Evolutionary conservation across 1,140 invertebrate genomes (phyloP), one percentile per base, ranked within the genome.

Genomic region (Ptiloglossa arizonensis): DNA sequence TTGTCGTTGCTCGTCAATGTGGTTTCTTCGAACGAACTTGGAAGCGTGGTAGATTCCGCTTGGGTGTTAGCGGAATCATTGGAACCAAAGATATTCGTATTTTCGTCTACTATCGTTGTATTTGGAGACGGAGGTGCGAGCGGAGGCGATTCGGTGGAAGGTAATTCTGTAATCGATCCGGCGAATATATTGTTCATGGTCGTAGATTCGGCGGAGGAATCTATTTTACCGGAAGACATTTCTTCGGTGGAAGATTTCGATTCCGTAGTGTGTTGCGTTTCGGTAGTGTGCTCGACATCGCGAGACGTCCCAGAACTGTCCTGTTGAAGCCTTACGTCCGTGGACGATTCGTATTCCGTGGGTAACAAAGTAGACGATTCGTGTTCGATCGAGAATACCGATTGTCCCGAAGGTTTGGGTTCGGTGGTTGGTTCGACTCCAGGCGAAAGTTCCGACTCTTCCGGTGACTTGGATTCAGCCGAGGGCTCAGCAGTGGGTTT

Each of bases 271-370:
- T 64, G 22, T n/a, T 38, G 41, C 0, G 15, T 15, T 19, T 66
- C 63, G 4, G 62, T 74, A 5, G 72, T 46, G 38, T 78, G 32
- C 1, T 71, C 68, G 5, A 41, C 5, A 5, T 54, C 15, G n/a
- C 17, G 8, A 32, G 22, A 15, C n/a, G 19, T 11, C 0, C 2
- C 57, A 41, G 41, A 19, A 11, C 5, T 38, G 9, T 67, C 57
- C 15, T 64, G 5, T 22, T 22, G 15, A 17, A 54, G 32, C 79
- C 63, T 88, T n/a, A 89, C 88, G 79, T 91, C 87, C 50, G 87
- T 74, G 60, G 84, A 80, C 44, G 85, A 82, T 63, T 89, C 86
- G 19, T 82, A 85, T 81, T 82, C 66, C 17, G 68, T 57, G 27
- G 62, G 6, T 62, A 73, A 52, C 6, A 78, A 76, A 27, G 83